Conservation (phyloP, 2,113 vertebrate genomes). For the Amia ocellicauda region DNA sequence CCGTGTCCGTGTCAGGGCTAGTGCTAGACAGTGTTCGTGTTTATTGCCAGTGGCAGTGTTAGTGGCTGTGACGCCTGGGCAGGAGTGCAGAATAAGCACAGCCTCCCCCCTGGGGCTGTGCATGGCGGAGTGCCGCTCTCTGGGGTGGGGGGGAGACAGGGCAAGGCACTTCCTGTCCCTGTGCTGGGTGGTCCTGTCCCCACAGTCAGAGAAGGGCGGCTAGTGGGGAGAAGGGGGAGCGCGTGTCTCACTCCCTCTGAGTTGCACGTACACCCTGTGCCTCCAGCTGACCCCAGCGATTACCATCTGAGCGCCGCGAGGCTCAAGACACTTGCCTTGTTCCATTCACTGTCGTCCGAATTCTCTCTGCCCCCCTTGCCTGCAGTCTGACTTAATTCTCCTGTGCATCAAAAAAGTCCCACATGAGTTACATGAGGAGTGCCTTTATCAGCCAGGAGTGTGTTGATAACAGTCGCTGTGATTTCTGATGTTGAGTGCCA, state of each 20-base stretch:
- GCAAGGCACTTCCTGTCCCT: slow-evolving; percentile 24
- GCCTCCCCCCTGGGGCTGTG: not conserved
- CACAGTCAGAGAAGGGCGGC: not conserved
- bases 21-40: too few species aligned
- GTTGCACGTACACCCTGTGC: not conserved
- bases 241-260: not conserved
- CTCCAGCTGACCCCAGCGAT: not conserved
- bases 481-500: too few species aligned
- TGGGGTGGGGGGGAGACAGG: not conserved
- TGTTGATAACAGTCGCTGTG: too few species aligned
- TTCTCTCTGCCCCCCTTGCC: too few species aligned
- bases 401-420: too few species aligned
- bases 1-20: too few species aligned
- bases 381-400: too few species aligned
- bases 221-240: not conserved
- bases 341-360: not conserved
- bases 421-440: too few species aligned
- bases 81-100: too few species aligned
- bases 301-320: not conserved
- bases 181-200: not conserved
- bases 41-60: too few species aligned
- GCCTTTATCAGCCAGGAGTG: too few species aligned
- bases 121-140: slow-evolving; percentile 3
- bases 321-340: not conserved
- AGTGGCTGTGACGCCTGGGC: too few species aligned